Conservation (phyloP, 2,888 invertebrate species). For the Rhagophthalmus giganteus region DNA sequence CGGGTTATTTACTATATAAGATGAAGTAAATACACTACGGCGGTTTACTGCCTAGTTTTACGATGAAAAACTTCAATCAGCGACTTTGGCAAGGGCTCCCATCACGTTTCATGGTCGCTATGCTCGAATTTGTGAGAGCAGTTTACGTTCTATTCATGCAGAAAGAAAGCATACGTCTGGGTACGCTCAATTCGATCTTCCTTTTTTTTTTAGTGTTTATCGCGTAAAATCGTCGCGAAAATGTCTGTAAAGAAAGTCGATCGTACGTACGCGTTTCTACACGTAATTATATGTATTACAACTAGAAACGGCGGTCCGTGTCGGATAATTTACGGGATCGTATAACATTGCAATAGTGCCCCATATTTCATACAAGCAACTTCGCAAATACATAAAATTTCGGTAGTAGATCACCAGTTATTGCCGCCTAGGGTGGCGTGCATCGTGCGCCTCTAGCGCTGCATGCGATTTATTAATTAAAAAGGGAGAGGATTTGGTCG, state of each 20-base stretch:
- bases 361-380: slow-evolving; percentile 36
- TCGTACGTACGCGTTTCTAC: too few relatives aligned
- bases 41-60: slow-evolving; percentile 28
- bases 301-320: too few relatives aligned
- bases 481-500: slow-evolving; percentile 20
- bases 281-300: too few relatives aligned
- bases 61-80: slow-evolving; percentile 32
- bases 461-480: slow-evolving; percentile 35
- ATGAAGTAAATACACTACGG: slow-evolving; percentile 30
- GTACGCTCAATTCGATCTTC: slow-evolving; percentile 16
- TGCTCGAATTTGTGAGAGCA: slow-evolving; percentile 27
- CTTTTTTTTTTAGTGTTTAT: slow-evolving; percentile 10
- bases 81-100: slow-evolving; percentile 25
- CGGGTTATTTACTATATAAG: slow-evolving; percentile 32
- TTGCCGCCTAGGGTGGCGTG: slow-evolving; percentile 44
- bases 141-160: slow-evolving; percentile 18
- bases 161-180: slow-evolving; percentile 20
- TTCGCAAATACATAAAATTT: slow-evolving; percentile 47
- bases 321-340: slow-evolving; percentile 32
- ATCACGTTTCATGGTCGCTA: slow-evolving; percentile 22
- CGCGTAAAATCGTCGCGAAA: slow-evolving; percentile 14
- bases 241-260: background rate
- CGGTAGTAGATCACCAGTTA: slow-evolving; percentile 48
- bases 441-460: slow-evolving; percentile 28
- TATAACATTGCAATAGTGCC: slow-evolving; percentile 34